These are phyloP conservation scores for Radopholus similis DNA, from an alignment of 1,140 invertebrate species.

Conservation along the genomic window DNA sequence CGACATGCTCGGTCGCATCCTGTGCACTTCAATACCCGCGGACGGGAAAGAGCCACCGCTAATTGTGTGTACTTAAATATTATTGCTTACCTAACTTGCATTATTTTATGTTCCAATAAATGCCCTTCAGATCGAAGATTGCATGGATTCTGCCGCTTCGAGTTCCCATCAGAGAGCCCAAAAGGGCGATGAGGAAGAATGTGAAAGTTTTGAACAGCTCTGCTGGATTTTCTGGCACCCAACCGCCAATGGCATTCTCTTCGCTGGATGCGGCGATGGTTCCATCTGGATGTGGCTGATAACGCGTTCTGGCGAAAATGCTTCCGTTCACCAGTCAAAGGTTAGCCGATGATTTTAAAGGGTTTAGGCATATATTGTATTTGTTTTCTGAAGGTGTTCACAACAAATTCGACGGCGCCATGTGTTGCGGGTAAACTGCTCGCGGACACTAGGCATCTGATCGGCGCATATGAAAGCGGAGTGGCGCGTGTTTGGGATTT, in stretches of 20 bases:
- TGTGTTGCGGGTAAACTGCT: constrained; percentile 23
- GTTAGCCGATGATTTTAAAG: constrained; percentile 6
- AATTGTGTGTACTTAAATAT: not conserved
- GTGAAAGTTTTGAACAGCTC: constrained; percentile 7
- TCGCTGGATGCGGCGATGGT: constrained; percentile 26
- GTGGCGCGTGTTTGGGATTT: constrained; percentile 31
- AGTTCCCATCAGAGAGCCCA: not conserved
- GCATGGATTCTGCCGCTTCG: constrained; percentile 10
- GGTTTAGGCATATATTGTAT: not conserved
- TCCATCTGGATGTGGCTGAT: constrained; percentile 36
- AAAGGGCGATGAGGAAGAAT: not conserved
- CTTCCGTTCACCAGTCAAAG: constrained; percentile 18
- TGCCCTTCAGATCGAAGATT: constrained; percentile 20
- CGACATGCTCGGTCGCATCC: constrained; percentile 28
- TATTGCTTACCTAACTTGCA: not conserved
- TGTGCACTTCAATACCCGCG: not conserved
- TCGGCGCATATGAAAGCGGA: constrained; percentile 25
- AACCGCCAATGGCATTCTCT: constrained; percentile 28
- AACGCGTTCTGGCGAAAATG: not conserved
- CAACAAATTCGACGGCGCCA: constrained; percentile 13
- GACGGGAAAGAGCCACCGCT: not conserved
- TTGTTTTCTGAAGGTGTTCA: constrained; percentile 31
- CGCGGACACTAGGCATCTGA: constrained; percentile 27
- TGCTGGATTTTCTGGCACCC: constrained; percentile 38
- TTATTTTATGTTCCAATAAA: not conserved